phyloP scores from a whole-genome alignment of 1,140 invertebrate species.

The Ips typographus region DNA sequence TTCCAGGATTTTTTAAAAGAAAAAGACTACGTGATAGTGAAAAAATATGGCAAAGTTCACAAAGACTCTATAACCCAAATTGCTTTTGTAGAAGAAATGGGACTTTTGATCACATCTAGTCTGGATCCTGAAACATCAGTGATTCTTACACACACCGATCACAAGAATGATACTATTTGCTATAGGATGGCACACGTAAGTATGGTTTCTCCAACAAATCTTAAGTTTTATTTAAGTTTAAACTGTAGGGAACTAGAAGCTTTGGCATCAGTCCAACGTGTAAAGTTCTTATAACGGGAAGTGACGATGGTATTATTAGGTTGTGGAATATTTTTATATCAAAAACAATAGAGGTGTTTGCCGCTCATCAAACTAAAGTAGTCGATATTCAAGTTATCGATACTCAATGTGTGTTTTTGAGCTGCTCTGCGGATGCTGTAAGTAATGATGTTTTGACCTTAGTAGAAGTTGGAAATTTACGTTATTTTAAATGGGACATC shows the following conservation, averaged over 20 bases:
- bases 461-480: no score
- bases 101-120: slow-evolving; percentile 56
- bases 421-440: slow-evolving; percentile 56
- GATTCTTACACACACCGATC: slow-evolving; percentile 51
- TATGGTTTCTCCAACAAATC: no score
- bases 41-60: slow-evolving; percentile 51
- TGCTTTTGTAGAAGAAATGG: slow-evolving; percentile 49
- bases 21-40: slow-evolving; percentile 51
- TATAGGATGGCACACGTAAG: slow-evolving; percentile 55
- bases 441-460: slow-evolving; percentile 31
- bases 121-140: slow-evolving; percentile 53
- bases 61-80: slow-evolving; percentile 51
- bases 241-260: slow-evolving; percentile 55
- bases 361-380: slow-evolving; percentile 47
- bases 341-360: slow-evolving; percentile 46
- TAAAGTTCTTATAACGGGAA: slow-evolving; percentile 56
- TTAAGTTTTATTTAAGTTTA: no score
- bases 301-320: slow-evolving; percentile 52
- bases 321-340: slow-evolving; percentile 56
- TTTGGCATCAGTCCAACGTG: slow-evolving; percentile 52
- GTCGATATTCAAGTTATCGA: slow-evolving; percentile 55
- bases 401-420: slow-evolving; percentile 51
- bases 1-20: slow-evolving; percentile 53
- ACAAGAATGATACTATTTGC: slow-evolving; percentile 53
- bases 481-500: no score